phyloP scores from a whole-genome alignment of 2,797 vertebrate species.

The Pterois miles region DNA sequence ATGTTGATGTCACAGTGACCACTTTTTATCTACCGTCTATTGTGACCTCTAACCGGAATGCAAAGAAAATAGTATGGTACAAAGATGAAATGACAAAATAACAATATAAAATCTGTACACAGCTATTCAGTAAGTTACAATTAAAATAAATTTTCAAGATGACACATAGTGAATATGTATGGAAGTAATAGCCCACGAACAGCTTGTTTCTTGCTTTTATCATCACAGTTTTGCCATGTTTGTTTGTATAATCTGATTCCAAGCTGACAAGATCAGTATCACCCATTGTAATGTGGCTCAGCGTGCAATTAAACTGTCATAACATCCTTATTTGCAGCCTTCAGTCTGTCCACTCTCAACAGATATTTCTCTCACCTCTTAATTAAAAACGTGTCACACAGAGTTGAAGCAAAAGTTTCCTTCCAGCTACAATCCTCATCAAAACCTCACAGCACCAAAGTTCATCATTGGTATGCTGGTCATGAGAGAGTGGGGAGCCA shows the following conservation, averaged over 20 bases:
- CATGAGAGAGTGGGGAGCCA: slow-evolving; percentile 17
- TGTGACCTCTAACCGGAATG: background rate
- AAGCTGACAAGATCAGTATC: background rate
- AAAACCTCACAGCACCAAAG: slow-evolving; percentile 29
- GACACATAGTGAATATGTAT: background rate
- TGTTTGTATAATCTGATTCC: background rate
- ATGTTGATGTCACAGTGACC: too few relatives aligned
- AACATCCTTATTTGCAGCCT: slow-evolving; percentile 6
- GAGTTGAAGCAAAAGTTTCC: slow-evolving; percentile 31
- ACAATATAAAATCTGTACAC: slow-evolving; percentile 13
- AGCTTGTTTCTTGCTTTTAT: slow-evolving; percentile 8
- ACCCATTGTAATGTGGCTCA: background rate
- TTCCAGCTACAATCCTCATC: slow-evolving; percentile 35
- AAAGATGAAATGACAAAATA: slow-evolving; percentile 3
- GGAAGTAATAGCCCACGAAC: background rate
- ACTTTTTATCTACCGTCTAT: background rate
- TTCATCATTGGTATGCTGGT: slow-evolving; percentile 57
- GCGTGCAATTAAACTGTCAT: slow-evolving; percentile 9
- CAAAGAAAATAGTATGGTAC: background rate
- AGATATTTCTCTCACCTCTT: slow-evolving; percentile 26
- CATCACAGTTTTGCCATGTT: background rate
- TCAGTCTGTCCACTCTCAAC: background rate
- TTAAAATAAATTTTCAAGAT: background rate
- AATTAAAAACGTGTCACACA: slow-evolving; percentile 38
- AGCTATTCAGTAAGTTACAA: background rate